Base-by-base conservation (phyloP, 2,888 invertebrate species). In the Pristionchus exspectatus region DNA sequence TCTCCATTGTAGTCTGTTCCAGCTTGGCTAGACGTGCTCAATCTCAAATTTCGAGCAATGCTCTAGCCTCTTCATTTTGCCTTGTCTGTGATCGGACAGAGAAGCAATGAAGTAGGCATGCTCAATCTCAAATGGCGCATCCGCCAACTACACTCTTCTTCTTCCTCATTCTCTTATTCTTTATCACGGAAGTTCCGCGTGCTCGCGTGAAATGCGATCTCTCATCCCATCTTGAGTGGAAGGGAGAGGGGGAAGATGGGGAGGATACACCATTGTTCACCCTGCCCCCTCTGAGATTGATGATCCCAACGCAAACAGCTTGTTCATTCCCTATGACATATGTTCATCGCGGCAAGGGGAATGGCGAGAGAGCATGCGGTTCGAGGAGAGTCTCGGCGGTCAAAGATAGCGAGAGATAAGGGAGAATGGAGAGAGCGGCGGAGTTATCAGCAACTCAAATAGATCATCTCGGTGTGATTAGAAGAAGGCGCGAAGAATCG, bases 131-230 rank as follows among this genome's bases (percentile, higher is more conserved):
- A n/a, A 12, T 59, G 4, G 38, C 21, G 18, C 21, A 50, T 50
- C 12, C 4, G 24, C 2, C 50, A 24, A 44, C 74, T 38, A 33
- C 18, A 38, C 74, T 54, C 38, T 81, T 54, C 27, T 38, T 81
- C 12, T 27, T 50, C 50, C 24, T 27, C 27, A 10, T 81, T 27
- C 33, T 72, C 33, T 18, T 50, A 27, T n/a, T n/a, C 81, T 50
- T 54, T 33, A 74, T 74, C 74, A 74, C 74, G 74, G 74, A 74
- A 81, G 81, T 81, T 81, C 81, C 81, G 24, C 21, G 81, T 81
- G 16, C n/a, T 66, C 2, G 33, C 16, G n/a, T 81, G 81, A 81
- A 81, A 81, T 50, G 50, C 27, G 81, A 81, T 81, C 50, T 16
- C 50, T 24, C 63, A 63, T 63, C 63, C 63, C 63, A 63, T 63